A percentile compares a stretch with the other conserved stretches of the same genome.
phyloP scores from a whole-genome alignment of 2,888 invertebrate species.

The Fissipunctia ypsillon region DNA sequence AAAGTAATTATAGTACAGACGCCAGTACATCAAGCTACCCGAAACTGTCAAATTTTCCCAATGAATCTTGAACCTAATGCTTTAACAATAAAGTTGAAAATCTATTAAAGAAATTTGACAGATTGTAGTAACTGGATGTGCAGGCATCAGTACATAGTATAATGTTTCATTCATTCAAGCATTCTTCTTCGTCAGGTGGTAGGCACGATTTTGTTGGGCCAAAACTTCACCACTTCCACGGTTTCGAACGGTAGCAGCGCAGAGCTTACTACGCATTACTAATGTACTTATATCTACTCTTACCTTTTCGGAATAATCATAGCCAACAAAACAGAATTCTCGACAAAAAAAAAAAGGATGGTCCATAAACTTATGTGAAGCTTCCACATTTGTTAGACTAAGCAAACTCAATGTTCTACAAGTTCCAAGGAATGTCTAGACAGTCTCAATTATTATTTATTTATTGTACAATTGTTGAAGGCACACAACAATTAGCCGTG shows the following conservation, averaged over 20 bases:
- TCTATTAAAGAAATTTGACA: no score
- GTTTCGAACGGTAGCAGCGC: no score
- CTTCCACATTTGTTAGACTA: constrained; percentile 1
- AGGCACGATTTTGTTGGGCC: no score
- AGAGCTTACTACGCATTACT: no score
- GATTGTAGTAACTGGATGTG: no score
- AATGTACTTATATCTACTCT: neutral
- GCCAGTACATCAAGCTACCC: no score
- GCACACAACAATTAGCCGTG: constrained; percentile 45
- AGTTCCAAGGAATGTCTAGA: constrained; percentile 20
- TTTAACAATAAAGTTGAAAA: no score
- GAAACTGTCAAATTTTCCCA: no score
- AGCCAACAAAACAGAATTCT: no score
- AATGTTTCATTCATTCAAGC: neutral
- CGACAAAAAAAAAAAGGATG: neutral
- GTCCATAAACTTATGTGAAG: neutral
- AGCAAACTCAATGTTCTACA: constrained; percentile 11
- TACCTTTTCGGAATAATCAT: neutral
- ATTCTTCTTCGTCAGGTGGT: no score
- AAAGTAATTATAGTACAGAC: neutral
- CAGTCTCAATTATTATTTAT: constrained; percentile 23
- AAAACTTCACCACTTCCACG: no score
- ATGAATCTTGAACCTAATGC: no score
- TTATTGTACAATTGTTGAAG: constrained; percentile 33
- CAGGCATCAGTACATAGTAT: neutral